Conservation (phyloP, 2,888 invertebrate species). For the Stegophylla sp. region DNA sequence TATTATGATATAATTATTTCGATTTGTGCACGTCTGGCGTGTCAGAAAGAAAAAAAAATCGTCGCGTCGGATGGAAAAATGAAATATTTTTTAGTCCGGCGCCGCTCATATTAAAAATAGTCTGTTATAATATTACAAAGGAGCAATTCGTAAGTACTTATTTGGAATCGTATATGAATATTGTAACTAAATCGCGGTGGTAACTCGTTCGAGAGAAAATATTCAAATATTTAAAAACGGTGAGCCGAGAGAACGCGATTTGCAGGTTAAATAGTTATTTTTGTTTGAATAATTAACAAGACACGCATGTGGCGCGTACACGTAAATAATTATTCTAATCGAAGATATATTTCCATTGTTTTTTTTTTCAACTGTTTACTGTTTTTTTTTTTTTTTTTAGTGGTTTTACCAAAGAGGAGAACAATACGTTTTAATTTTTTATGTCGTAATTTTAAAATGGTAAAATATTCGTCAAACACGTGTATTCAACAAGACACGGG, state of each 20-base stretch:
- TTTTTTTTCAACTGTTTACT: not conserved
- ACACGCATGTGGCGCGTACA: not conserved
- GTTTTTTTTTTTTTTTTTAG: not conserved
- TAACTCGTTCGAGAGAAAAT: not conserved
- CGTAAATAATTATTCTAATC: not conserved
- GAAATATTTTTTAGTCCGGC: too few species aligned
- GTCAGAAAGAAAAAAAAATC: too few species aligned
- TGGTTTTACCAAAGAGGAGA: not conserved
- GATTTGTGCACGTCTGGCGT: too few species aligned
- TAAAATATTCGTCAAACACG: not conserved
- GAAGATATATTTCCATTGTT: not conserved
- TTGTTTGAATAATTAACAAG: not conserved
- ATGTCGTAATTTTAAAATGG: not conserved
- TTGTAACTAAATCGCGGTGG: too few species aligned
- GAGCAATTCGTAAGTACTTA: too few species aligned
- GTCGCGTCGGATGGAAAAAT: too few species aligned
- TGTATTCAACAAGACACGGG: not conserved
- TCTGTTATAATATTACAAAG: too few species aligned
- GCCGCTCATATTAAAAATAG: too few species aligned
- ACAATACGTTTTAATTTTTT: not conserved
- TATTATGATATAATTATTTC: too few species aligned
- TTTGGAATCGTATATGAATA: too few species aligned
- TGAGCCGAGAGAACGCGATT: not conserved
- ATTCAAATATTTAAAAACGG: constrained; percentile 1
- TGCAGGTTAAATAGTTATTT: not conserved